Evolutionary conservation across 1,140 invertebrate species (phyloP).

Genomic region (Drosophila subobscura): DNA sequence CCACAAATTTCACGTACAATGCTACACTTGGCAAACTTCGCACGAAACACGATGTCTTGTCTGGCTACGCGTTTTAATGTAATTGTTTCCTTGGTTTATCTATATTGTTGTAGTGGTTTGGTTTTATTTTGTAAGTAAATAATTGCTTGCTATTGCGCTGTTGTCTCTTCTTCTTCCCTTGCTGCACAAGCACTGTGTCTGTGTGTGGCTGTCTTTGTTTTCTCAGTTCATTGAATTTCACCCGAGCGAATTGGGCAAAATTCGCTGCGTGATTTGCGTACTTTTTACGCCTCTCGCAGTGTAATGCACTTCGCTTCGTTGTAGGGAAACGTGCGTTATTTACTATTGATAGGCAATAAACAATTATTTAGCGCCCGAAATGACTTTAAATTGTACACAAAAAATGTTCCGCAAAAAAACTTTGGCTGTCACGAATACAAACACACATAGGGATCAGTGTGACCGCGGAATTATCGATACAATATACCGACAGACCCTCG

Average conservation of each 20-base stretch:
- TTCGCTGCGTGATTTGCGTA: constrained; percentile 62
- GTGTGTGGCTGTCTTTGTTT: constrained; percentile 79
- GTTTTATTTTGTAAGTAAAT: constrained; percentile 77
- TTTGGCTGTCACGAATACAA: constrained; percentile 81
- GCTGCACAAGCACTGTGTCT: constrained; percentile 52
- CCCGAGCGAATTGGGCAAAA: constrained; percentile 76
- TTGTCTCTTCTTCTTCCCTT: constrained; percentile 75
- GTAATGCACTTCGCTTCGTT: constrained; percentile 46
- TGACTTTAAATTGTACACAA: constrained; percentile 76
- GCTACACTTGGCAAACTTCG: constrained; percentile 41
- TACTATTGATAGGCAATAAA: constrained; percentile 51
- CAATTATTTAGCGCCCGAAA: constrained; percentile 68
- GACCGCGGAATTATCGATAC: too few species aligned
- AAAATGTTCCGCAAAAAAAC: constrained; percentile 79
- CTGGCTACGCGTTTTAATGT: constrained; percentile 12
- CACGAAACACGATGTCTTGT: constrained; percentile 4
- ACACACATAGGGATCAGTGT: constrained; percentile 57
- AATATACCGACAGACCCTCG: too few species aligned
- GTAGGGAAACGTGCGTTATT: constrained; percentile 39
- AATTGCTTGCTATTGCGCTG: constrained; percentile 81
- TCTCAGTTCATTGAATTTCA: constrained; percentile 82
- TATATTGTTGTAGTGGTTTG: constrained; percentile 62
- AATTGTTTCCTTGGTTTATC: constrained; percentile 49
- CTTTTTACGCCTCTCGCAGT: constrained; percentile 58
- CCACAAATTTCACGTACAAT: constrained; percentile 22